Evolutionary conservation across 2,797 vertebrate genomes (phyloP), one percentile per base, ranked within the genome.

Genomic region (Zenarchopterus dispar): DNA sequence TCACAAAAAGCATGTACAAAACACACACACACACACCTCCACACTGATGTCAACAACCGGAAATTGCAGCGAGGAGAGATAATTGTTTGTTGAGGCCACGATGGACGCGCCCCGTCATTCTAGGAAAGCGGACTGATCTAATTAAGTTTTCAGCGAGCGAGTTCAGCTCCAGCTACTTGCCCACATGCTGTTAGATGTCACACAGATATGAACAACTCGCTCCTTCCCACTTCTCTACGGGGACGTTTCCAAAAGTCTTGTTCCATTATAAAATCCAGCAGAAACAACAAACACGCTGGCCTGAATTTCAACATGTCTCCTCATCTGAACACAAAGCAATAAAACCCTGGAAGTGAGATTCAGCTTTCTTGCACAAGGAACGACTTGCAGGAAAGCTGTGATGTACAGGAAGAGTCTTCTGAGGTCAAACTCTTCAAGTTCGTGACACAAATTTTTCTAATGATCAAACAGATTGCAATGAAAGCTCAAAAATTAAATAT

Each of bases 1-100:
- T 64, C 10, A 58, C n/a, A 64, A 53, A 61, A 70, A 44, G 63
- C 58, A 58, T 26, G 56, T 47, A 47, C 11, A 13, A 1, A 18
- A 8, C 8, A 8, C 8, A 58, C 47, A 8, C 8, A 58, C 47
- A 70, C 53, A 51, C 66, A 51, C 24, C 26, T 54, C 9, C 9
- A 39, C 47, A 6, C 19, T 18, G 16, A 61, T 55, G 19, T 6
- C 8, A n/a, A 17, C 2, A 2, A 51, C 18, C 2, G 56, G 65
- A 73, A 71, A 70, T 57, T 67, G 72, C 75, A 61, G 58, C 0
- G 1, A 58, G 53, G 31, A 39, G 51, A 73, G 67, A 73, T 71
- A 76, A 78, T 73, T 67, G 73, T 78, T 82, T 85, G 66, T 76
- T 63, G 56, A 67, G 48, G 60, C 41, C 76, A 53, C 47, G 10